These are phyloP conservation scores for Sebastes elongatus DNA, from an alignment of 2,797 vertebrate species.

Conservation along the genomic window DNA sequence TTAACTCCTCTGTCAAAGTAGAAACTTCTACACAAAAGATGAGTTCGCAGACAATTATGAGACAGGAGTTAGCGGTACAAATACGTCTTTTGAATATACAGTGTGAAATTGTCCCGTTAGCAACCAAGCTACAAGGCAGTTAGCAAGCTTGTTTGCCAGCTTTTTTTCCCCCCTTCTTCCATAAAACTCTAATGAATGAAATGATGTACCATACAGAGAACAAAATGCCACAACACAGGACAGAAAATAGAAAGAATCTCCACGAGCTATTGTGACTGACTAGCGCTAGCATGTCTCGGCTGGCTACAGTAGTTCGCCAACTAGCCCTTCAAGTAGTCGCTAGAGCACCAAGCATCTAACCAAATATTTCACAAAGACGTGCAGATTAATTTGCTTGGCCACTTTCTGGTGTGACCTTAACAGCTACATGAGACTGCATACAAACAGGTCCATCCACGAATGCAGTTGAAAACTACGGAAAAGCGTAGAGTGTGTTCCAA, in stretches of 20 bases:
- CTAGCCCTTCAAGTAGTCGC: background rate
- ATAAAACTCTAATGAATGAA: background rate
- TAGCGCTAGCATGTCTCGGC: no score
- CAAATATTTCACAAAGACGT: background rate
- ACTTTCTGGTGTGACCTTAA: background rate
- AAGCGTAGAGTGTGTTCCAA: no score
- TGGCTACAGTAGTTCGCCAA: background rate
- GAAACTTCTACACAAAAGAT: background rate
- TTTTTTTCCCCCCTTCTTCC: background rate
- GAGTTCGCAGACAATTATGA: background rate
- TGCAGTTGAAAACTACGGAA: background rate
- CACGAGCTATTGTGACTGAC: background rate
- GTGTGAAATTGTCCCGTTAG: background rate
- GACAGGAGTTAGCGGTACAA: background rate
- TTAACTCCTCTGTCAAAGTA: background rate
- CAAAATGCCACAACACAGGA: background rate
- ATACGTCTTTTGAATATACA: background rate
- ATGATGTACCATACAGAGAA: background rate
- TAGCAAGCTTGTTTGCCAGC: background rate
- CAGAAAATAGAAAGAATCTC: background rate
- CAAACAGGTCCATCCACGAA: background rate
- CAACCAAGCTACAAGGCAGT: background rate
- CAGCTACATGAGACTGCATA: background rate
- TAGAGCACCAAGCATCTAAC: background rate
- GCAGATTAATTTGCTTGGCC: background rate